These are phyloP conservation scores for Lithosia quadra DNA, from an alignment of 2,888 invertebrate species.

Conservation along the genomic window DNA sequence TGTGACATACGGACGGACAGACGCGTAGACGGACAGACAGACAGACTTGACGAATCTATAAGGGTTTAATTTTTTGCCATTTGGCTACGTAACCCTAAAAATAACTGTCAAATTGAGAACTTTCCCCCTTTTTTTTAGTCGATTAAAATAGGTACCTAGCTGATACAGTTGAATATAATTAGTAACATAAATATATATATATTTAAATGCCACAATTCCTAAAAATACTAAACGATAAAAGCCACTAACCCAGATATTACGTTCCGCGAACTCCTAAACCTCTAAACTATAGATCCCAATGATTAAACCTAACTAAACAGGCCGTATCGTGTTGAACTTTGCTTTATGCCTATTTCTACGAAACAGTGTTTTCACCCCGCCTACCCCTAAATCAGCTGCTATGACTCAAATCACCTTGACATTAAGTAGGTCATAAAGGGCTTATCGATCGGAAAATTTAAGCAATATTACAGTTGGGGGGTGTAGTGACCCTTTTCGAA, in stretches of 20 bases:
- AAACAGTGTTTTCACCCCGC: constrained; percentile 5
- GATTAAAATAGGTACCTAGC: too few species aligned
- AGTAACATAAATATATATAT: background rate
- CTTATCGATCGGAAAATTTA: constrained; percentile 10
- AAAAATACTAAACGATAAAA: constrained; percentile 6
- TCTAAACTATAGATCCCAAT: constrained; percentile 1
- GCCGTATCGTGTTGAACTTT: constrained; percentile 16
- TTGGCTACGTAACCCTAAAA: too few species aligned
- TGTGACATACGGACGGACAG: too few species aligned
- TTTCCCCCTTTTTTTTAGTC: too few species aligned
- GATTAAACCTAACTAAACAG: constrained; percentile 5
- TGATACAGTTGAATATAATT: background rate
- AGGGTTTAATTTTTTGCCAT: too few species aligned
- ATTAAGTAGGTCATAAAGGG: constrained; percentile 16
- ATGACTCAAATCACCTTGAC: constrained; percentile 23
- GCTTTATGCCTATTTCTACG: constrained; percentile 9
- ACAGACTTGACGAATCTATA: too few species aligned
- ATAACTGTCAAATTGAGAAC: too few species aligned
- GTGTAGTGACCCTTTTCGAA: too few species aligned
- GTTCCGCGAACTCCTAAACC: constrained; percentile 11
- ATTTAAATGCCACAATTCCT: background rate
- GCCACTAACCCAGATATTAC: background rate
- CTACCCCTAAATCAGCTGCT: constrained; percentile 9
- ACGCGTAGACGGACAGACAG: too few species aligned
- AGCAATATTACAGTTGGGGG: too few species aligned